These are phyloP conservation scores for Raja brachyura DNA, from an alignment of 2,113 vertebrate species.

Conservation along the genomic window DNA sequence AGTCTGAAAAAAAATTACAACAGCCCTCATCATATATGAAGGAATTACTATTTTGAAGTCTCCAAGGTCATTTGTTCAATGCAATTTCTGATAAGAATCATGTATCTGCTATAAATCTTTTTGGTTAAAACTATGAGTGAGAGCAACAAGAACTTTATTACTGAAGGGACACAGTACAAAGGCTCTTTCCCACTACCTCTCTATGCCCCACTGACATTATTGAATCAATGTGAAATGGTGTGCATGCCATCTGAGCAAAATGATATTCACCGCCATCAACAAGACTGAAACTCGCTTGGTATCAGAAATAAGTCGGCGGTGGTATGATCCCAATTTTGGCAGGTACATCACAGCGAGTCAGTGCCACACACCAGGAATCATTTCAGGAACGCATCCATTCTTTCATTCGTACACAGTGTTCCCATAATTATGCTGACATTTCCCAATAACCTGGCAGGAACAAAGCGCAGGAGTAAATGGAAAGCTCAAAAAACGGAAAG, in stretches of 20 bases:
- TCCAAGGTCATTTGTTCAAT: not conserved
- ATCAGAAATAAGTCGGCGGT: not conserved
- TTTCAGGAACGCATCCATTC: not conserved
- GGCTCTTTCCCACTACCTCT: not conserved
- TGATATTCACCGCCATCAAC: not conserved
- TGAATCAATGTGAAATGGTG: not conserved
- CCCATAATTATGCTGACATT: not conserved
- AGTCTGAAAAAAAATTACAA: not conserved
- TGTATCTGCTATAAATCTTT: not conserved
- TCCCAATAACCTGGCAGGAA: not conserved
- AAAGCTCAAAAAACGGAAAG: no score
- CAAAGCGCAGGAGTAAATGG: not conserved
- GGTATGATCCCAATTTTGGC: not conserved
- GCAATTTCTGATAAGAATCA: not conserved
- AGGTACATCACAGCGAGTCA: not conserved
- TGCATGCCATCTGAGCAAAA: not conserved
- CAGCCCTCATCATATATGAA: not conserved
- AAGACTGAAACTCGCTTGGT: not conserved
- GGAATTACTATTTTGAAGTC: slow-evolving; percentile 4
- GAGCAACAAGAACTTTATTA: not conserved
- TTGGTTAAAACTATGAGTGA: not conserved
- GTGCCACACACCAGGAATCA: not conserved
- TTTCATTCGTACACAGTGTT: not conserved
- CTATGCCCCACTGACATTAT: not conserved
- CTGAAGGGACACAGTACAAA: not conserved